Evolutionary conservation across 1,140 invertebrate species (phyloP).

Genomic region (Zaprionus tsacasi): DNA sequence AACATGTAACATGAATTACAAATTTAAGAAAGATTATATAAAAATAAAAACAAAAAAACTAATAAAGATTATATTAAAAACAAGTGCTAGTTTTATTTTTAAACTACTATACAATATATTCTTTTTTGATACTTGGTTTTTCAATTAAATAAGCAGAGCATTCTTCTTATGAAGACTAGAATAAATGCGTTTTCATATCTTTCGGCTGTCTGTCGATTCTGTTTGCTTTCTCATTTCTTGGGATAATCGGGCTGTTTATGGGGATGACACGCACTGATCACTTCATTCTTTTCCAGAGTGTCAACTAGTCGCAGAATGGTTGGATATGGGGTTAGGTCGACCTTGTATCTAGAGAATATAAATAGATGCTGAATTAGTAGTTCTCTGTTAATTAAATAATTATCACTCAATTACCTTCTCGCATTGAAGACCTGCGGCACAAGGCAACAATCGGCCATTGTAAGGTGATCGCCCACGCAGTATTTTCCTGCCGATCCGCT

Average conservation of each 20-base stretch:
- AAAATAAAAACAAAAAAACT: conserved; percentile 63
- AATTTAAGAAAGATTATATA: conserved; percentile 81
- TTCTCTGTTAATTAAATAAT: background rate
- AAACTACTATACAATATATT: background rate
- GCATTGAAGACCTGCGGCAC: conserved; percentile 97
- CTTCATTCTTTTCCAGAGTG: conserved; percentile 91
- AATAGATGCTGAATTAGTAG: background rate
- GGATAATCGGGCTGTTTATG: conserved; percentile 95
- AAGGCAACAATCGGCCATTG: conserved; percentile 96
- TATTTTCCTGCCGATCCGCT: conserved; percentile 94
- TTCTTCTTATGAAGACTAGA: background rate
- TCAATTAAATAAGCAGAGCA: background rate
- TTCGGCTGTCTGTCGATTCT: conserved; percentile 12
- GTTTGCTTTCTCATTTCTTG: conserved; percentile 89
- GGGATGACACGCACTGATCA: conserved; percentile 93
- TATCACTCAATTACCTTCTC: conserved; percentile 86
- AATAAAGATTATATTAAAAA: conserved; percentile 82
- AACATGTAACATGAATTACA: conserved; percentile 68
- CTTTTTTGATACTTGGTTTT: background rate
- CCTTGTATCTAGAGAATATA: conserved; percentile 89
- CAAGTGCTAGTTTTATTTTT: conserved; percentile 13
- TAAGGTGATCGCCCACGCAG: conserved; percentile 96
- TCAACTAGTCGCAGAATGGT: conserved; percentile 93
- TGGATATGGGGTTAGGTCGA: conserved; percentile 94
- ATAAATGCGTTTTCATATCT: background rate